Percentiles rank a stretch among this genome's conserved stretches.
Evolutionary conservation across 2,888 invertebrate species (phyloP).

Genomic region (Athetis lepigone): DNA sequence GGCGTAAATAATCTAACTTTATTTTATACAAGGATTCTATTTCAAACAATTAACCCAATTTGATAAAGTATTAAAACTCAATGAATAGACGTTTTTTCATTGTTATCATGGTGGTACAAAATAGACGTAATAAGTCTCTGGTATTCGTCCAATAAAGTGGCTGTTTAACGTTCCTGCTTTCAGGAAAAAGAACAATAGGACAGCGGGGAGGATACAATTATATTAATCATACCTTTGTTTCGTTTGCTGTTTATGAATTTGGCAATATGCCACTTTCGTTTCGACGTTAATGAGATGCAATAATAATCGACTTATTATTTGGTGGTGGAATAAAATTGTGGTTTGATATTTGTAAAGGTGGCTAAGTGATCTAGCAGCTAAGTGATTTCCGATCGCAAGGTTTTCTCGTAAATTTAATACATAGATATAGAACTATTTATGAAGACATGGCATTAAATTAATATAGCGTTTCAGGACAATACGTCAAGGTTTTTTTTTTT

Average conservation of each 20-base stretch:
- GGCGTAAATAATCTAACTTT: too few species aligned
- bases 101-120: neutral
- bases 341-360: too few species aligned
- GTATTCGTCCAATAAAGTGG: slow-evolving; percentile 14
- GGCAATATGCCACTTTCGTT: slow-evolving; percentile 1
- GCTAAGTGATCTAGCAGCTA: too few species aligned
- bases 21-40: neutral
- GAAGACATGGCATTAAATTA: too few species aligned
- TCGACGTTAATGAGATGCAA: slow-evolving; percentile 21
- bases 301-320: neutral
- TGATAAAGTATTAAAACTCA: neutral
- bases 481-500: too few species aligned
- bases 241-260: slow-evolving; percentile 22
- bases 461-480: too few species aligned
- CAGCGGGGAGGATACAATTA: slow-evolving; percentile 25
- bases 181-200: slow-evolving; percentile 30
- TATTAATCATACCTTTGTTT: slow-evolving; percentile 29
- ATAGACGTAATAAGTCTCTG: slow-evolving; percentile 1
- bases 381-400: too few species aligned
- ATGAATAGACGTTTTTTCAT: neutral
- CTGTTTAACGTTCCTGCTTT: slow-evolving; percentile 17
- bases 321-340: neutral
- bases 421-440: too few species aligned
- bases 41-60: neutral
- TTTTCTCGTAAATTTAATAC: too few species aligned